Evolutionary conservation across 2,113 vertebrate genomes (phyloP).

Genomic region (Xenotilapia flavipinnis): DNA sequence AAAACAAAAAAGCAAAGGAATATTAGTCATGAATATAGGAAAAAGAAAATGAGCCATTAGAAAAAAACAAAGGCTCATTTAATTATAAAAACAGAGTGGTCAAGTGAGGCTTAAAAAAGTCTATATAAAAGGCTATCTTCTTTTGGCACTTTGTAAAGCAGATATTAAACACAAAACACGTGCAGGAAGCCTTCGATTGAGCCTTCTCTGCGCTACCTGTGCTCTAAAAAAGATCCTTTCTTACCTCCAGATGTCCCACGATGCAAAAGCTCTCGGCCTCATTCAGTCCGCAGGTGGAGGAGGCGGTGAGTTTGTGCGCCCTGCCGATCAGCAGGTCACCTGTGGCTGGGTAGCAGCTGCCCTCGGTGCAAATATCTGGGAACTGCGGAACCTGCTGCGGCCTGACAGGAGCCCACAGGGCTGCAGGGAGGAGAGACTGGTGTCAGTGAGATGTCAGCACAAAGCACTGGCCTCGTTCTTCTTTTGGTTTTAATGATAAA

Average conservation of each 20-base stretch:
- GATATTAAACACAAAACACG: not conserved
- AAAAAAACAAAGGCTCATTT: not conserved
- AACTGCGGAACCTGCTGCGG: constrained; percentile 77
- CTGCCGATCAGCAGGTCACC: constrained; percentile 91
- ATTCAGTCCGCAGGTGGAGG: constrained; percentile 86
- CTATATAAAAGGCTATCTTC: not conserved
- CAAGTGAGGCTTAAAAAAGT: not conserved
- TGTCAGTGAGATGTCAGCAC: not conserved
- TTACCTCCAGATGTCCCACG: constrained; percentile 86
- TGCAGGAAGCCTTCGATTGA: not conserved
- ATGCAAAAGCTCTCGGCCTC: constrained; percentile 83
- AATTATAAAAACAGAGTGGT: not conserved
- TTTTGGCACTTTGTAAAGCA: not conserved
- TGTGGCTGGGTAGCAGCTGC: constrained; percentile 93
- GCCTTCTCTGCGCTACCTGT: not conserved
- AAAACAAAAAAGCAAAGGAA: not conserved
- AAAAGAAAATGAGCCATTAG: not conserved
- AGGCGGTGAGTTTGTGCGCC: constrained; percentile 75
- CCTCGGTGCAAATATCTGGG: constrained; percentile 83
- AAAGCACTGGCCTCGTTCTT: not conserved
- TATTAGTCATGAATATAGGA: not conserved
- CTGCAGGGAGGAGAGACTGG: constrained; percentile 32
- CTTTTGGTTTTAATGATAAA: not conserved
- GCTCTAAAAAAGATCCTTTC: not conserved
- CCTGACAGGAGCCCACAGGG: constrained; percentile 44